Percentiles rank a stretch among this genome's conserved stretches.
Evolutionary conservation across 2,797 vertebrate species (phyloP).

Genomic region (Diglossa cyanea): DNA sequence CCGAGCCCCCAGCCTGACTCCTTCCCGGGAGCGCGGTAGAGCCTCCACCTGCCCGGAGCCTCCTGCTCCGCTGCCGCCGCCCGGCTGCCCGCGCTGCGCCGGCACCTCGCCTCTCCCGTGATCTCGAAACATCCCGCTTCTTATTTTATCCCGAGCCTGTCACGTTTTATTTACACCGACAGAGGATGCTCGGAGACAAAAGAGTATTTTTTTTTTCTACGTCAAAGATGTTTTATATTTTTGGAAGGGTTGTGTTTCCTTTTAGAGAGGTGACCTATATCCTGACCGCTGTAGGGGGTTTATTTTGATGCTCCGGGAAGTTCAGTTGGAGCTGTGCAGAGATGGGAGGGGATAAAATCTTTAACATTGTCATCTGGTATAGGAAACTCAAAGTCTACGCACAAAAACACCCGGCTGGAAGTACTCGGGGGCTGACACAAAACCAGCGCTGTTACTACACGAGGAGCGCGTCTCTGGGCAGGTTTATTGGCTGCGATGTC

Average conservation of each 20-base stretch:
- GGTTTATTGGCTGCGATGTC: background rate
- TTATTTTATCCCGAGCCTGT: slow-evolving; percentile 47
- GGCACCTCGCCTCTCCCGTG: background rate
- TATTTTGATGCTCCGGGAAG: slow-evolving; percentile 76
- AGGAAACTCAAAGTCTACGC: slow-evolving; percentile 5
- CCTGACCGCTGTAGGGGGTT: slow-evolving; percentile 70
- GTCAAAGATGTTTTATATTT: slow-evolving; percentile 79
- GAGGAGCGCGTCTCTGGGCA: background rate
- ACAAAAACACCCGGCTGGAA: background rate
- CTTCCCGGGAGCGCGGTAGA: background rate
- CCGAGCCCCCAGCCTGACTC: background rate
- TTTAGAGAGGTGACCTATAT: slow-evolving; percentile 78
- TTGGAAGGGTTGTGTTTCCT: slow-evolving; percentile 83
- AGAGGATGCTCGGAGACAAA: slow-evolving; percentile 78
- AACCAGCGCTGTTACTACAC: background rate
- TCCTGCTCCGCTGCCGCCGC: background rate
- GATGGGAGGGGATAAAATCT: background rate
- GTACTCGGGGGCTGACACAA: background rate
- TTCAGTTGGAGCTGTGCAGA: slow-evolving; percentile 13
- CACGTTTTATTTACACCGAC: slow-evolving; percentile 75
- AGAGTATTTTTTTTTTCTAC: slow-evolving; percentile 58
- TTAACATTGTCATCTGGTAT: background rate
- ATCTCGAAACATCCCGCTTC: slow-evolving; percentile 11
- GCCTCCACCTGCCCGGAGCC: background rate
- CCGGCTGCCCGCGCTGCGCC: background rate